phyloP scores from a whole-genome alignment of 2,888 invertebrate species.

The Drosophila borborema region DNA sequence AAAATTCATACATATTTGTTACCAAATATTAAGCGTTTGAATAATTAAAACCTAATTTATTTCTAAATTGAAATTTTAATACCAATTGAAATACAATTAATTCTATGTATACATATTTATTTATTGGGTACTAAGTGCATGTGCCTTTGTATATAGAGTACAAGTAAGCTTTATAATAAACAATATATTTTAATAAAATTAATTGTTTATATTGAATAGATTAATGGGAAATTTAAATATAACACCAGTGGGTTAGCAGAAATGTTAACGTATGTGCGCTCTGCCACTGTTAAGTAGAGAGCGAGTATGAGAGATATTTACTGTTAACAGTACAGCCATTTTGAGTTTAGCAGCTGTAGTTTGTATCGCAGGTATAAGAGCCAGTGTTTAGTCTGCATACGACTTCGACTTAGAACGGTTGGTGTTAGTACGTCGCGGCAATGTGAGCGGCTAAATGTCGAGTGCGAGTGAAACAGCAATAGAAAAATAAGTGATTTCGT shows the following conservation, averaged over 20 bases:
- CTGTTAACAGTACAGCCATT: conserved; percentile 31
- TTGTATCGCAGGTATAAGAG: conserved; percentile 43
- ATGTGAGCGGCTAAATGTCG: conserved; percentile 42
- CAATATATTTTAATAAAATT: not conserved
- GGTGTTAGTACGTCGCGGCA: conserved; percentile 36
- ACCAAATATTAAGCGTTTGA: not conserved
- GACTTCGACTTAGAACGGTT: conserved; percentile 57
- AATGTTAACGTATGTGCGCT: conserved; percentile 12
- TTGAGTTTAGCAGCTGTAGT: conserved; percentile 34
- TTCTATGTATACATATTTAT: not conserved
- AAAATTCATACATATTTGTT: not conserved
- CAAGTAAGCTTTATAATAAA: not conserved
- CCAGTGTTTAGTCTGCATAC: conserved; percentile 45
- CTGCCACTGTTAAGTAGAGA: not conserved
- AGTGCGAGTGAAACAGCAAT: conserved; percentile 61
- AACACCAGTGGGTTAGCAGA: not conserved
- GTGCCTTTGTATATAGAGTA: conserved; percentile 20
- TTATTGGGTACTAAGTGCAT: not conserved
- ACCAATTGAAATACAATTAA: not conserved
- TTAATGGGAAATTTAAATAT: not conserved
- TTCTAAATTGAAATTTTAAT: not conserved
- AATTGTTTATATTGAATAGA: not conserved
- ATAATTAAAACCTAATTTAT: not conserved
- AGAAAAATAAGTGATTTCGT: conserved; percentile 39
- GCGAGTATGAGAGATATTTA: conserved; percentile 20